Conservation (phyloP, 2,888 invertebrate genomes). For the Acleris holmiana region DNA sequence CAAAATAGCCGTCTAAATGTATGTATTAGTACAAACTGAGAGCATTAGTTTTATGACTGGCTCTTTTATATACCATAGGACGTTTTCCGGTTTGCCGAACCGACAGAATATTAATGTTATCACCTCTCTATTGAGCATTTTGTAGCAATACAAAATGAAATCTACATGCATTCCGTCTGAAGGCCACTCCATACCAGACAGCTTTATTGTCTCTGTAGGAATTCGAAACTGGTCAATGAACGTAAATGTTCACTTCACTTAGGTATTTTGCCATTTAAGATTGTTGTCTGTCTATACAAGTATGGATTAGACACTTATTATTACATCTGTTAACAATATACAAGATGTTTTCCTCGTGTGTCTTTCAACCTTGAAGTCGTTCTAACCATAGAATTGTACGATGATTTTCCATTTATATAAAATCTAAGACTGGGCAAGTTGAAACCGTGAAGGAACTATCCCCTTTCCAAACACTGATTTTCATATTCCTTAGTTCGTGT, state of each 20-base stretch:
- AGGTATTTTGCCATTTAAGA: constrained; percentile 41
- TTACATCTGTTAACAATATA: constrained; percentile 22
- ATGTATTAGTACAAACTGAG: constrained; percentile 48
- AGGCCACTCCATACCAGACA: constrained; percentile 3
- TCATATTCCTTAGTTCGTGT: constrained; percentile 53
- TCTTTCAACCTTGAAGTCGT: constrained; percentile 23
- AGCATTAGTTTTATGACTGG: constrained; percentile 46
- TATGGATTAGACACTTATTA: constrained; percentile 19
- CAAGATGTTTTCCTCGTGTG: constrained; percentile 27
- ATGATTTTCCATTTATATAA: constrained; percentile 17
- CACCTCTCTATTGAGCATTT: constrained; percentile 39
- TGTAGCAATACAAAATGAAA: neutral
- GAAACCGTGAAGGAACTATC: constrained; percentile 1
- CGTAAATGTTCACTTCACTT: constrained; percentile 34
- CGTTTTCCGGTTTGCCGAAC: constrained; percentile 61
- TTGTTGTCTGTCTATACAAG: constrained; percentile 36
- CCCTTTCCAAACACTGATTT: constrained; percentile 41
- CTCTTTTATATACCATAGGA: constrained; percentile 53
- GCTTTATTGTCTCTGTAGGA: constrained; percentile 11
- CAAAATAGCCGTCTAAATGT: constrained; percentile 11
- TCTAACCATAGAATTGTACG: constrained; percentile 20
- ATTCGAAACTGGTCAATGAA: constrained; percentile 40
- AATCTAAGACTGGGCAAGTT: constrained; percentile 16
- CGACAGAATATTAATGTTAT: constrained; percentile 62
- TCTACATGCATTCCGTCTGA: constrained; percentile 1